These are phyloP conservation scores for Heterodera filipjevi DNA, from an alignment of 2,888 invertebrate species.

Conservation along the genomic window DNA sequence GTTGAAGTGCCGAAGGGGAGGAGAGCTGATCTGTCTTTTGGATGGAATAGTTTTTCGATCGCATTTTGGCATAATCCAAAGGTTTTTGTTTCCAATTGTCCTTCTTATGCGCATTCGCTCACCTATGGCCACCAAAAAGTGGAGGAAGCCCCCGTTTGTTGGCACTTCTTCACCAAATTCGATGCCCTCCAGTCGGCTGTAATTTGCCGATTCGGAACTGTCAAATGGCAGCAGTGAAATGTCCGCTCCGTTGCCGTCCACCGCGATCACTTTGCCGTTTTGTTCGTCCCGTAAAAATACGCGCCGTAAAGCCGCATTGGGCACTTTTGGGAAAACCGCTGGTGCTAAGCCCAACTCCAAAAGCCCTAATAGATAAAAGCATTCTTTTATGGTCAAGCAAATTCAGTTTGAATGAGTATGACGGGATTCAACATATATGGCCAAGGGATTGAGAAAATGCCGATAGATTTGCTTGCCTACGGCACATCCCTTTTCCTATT, in stretches of 20 bases:
- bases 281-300: conserved; percentile 7
- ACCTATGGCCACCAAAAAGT: conserved; percentile 11
- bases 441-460: too few species aligned
- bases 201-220: background rate
- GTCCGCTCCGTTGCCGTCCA: conserved; percentile 11
- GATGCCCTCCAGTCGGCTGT: conserved; percentile 10
- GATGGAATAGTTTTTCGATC: too few species aligned
- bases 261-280: background rate
- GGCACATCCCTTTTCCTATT: too few species aligned
- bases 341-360: conserved; percentile 3
- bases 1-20: conserved; percentile 15
- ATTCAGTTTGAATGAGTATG: background rate
- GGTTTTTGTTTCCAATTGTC: too few species aligned
- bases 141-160: background rate
- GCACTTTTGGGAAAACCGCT: conserved; percentile 10
- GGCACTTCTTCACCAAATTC: conserved; percentile 1
- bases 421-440: too few species aligned
- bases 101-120: background rate
- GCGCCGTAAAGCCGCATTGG: background rate
- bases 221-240: background rate
- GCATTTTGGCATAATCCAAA: background rate
- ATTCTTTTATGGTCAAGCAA: background rate
- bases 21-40: conserved; percentile 3
- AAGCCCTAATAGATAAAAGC: background rate
- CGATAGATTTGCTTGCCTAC: too few species aligned